Percentiles rank a stretch among this genome's conserved stretches.
These are phyloP conservation scores for Beroe forskalii DNA, from an alignment of 37 sponge, comb jelly and placozoan species.

Conservation along the genomic window DNA sequence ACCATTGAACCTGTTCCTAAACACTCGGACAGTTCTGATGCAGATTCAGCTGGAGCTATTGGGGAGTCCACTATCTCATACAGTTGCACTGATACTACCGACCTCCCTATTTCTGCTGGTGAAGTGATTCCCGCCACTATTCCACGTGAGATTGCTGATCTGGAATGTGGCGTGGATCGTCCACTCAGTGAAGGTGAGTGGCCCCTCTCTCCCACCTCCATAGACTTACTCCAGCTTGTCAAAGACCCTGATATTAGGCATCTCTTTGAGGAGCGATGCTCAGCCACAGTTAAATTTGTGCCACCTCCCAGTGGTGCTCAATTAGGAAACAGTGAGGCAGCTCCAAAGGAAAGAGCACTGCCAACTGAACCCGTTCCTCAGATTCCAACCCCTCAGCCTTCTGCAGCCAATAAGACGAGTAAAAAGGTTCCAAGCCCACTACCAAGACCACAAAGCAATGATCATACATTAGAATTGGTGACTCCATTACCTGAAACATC, in stretches of 20 bases:
- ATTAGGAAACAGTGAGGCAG: background rate
- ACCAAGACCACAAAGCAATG: slow-evolving; percentile 26
- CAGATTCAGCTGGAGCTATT: background rate
- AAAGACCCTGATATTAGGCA: slow-evolving; percentile 31
- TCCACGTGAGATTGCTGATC: slow-evolving; percentile 2
- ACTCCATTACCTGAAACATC: slow-evolving; percentile 35
- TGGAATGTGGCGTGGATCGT: background rate
- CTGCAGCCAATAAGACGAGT: background rate
- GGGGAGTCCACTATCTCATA: background rate
- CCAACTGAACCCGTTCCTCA: background rate
- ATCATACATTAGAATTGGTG: slow-evolving; percentile 37
- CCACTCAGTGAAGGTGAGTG: slow-evolving; percentile 62
- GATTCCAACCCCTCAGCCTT: background rate
- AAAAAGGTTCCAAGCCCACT: background rate
- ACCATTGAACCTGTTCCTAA: background rate
- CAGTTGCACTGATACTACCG: slow-evolving; percentile 12
- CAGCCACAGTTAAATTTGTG: background rate
- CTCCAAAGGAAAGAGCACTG: background rate
- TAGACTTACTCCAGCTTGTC: slow-evolving; percentile 20
- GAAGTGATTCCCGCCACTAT: background rate
- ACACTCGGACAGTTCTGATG: background rate
- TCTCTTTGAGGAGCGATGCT: background rate
- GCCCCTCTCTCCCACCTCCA: slow-evolving; percentile 22
- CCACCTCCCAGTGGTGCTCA: background rate
- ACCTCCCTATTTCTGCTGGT: slow-evolving; percentile 43